Conservation (phyloP, 1,140 invertebrate species). For the Scaptodrosophila lebanonensis region DNA sequence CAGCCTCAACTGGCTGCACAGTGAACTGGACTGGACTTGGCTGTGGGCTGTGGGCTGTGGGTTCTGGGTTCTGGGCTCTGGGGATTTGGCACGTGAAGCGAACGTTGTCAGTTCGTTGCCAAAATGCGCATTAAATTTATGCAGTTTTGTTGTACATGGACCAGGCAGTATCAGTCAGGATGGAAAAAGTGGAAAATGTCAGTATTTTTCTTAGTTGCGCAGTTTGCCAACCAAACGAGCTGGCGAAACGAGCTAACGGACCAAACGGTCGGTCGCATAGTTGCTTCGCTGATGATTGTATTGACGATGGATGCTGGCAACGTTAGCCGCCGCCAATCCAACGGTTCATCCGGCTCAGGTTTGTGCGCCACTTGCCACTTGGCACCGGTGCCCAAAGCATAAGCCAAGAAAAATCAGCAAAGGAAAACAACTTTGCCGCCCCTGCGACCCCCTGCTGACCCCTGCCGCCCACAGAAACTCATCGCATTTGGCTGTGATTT, state of each 20-base stretch:
- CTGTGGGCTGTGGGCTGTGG: too few relatives aligned
- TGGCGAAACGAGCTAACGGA: conserved; percentile 5
- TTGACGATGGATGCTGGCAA: conserved; percentile 61
- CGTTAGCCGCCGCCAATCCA: conserved; percentile 33
- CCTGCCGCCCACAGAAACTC: conserved; percentile 26
- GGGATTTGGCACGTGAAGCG: conserved; percentile 58
- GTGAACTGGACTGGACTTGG: too few relatives aligned
- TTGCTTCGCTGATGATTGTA: conserved; percentile 45
- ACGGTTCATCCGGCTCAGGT: conserved; percentile 64
- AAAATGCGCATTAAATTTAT: conserved; percentile 75
- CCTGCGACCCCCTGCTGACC: too few relatives aligned
- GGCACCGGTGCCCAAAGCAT: conserved; percentile 29
- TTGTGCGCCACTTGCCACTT: conserved; percentile 53
- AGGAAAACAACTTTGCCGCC: conserved; percentile 53
- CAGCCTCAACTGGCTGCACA: too few relatives aligned
- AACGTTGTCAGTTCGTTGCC: conserved; percentile 67
- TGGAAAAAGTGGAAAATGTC: conserved; percentile 54
- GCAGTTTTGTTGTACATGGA: conserved; percentile 67
- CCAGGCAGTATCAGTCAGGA: too few relatives aligned
- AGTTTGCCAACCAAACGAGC: conserved; percentile 37
- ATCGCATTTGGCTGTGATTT: conserved; percentile 69
- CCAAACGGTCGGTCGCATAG: neutral
- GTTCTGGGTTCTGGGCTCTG: conserved; percentile 4
- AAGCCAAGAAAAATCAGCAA: conserved; percentile 60
- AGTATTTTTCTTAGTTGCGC: conserved; percentile 38